These are phyloP conservation scores for Myotis findleyi DNA, from an alignment of 2,797 vertebrate species.

Conservation along the genomic window DNA sequence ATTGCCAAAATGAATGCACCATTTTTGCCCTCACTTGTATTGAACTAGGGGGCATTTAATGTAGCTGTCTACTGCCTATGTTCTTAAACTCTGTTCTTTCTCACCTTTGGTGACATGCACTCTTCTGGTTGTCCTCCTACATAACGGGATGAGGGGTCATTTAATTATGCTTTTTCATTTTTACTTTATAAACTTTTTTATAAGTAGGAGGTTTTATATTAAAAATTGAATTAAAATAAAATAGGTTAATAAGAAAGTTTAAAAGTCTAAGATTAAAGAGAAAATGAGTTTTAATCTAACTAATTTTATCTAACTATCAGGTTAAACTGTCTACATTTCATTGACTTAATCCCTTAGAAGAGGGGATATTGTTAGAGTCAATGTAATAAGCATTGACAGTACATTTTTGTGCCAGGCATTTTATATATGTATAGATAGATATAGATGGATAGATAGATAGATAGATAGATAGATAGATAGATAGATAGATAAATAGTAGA, in stretches of 20 bases:
- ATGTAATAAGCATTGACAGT: background rate
- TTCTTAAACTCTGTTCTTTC: background rate
- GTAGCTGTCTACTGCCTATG: background rate
- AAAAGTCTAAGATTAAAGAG: background rate
- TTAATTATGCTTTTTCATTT: slow-evolving; percentile 11
- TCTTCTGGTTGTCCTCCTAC: slow-evolving; percentile 12
- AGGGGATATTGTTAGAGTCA: background rate
- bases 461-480: too few species aligned
- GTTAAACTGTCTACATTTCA: slow-evolving; percentile 2
- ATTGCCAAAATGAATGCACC: background rate
- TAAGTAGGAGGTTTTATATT: background rate
- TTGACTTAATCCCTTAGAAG: slow-evolving; percentile 38
- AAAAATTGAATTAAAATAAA: background rate
- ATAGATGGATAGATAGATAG: too few species aligned
- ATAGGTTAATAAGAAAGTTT: slow-evolving; percentile 11
- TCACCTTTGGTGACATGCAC: background rate
- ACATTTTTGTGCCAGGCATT: background rate
- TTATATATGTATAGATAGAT: background rate
- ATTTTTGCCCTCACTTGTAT: background rate
- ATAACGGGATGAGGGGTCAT: background rate
- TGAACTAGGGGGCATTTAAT: background rate
- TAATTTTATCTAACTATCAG: slow-evolving; percentile 6
- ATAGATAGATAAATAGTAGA: background rate
- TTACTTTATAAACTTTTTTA: background rate
- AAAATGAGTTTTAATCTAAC: slow-evolving; percentile 25